Evolutionary conservation across 2,888 invertebrate species (phyloP).

Genomic region (Gibbula magus): DNA sequence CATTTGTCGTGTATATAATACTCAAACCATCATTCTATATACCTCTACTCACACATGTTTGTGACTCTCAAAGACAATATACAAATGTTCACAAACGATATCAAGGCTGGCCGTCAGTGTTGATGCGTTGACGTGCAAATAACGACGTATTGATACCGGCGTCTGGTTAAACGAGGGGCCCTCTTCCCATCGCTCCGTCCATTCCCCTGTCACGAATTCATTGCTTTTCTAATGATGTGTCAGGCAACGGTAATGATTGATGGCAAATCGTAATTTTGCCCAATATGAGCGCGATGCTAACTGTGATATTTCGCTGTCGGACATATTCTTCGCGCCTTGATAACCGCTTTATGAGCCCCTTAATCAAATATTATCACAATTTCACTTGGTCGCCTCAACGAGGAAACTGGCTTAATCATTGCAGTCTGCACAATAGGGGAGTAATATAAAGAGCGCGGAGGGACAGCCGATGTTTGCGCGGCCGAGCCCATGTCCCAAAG

Average conservation of each 20-base stretch:
- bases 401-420: conserved; percentile 27
- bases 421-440: conserved; percentile 16
- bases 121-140: no score
- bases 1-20: no score
- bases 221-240: conserved; percentile 6
- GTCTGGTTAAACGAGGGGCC: background rate
- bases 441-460: conserved; percentile 16
- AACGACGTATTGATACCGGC: conserved; percentile 14
- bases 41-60: no score
- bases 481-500: conserved; percentile 21
- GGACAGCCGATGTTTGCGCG: conserved; percentile 16
- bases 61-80: no score
- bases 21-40: no score
- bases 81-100: no score
- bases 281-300: conserved; percentile 22
- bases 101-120: no score
- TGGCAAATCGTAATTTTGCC: conserved; percentile 20
- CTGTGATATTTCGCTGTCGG: conserved; percentile 28
- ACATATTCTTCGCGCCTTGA: conserved; percentile 29
- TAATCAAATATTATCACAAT: conserved; percentile 42
- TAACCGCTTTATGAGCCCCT: conserved; percentile 33
- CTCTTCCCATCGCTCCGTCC: background rate
- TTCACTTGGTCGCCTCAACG: conserved; percentile 19
- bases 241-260: conserved; percentile 17
- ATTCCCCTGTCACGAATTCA: conserved; percentile 12